phyloP scores from a whole-genome alignment of 2,797 vertebrate species.

The Chrosomus eos region DNA sequence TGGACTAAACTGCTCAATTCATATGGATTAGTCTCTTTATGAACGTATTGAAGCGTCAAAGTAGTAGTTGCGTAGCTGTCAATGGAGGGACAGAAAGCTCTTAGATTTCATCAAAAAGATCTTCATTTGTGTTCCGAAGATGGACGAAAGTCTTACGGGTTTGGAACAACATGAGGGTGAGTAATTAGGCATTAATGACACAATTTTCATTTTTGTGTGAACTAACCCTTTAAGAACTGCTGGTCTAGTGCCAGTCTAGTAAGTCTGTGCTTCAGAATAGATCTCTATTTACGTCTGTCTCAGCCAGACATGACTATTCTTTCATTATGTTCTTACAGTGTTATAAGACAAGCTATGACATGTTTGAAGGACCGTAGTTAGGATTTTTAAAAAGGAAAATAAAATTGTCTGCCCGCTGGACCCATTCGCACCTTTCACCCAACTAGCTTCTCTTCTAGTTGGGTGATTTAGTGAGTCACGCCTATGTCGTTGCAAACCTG shows the following conservation, averaged over 20 bases:
- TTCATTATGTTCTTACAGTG: neutral
- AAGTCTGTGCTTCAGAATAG: conserved; percentile 41
- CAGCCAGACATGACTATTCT: neutral
- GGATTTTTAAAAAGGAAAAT: neutral
- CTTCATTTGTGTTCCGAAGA: no score
- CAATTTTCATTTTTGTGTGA: no score
- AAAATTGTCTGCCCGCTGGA: neutral
- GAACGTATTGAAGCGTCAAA: no score
- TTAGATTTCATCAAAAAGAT: no score
- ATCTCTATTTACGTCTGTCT: conserved; percentile 46
- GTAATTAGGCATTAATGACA: no score
- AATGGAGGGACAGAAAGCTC: no score
- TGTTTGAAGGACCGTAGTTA: neutral
- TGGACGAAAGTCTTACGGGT: no score
- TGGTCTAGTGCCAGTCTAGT: conserved; percentile 47
- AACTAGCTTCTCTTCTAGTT: no score
- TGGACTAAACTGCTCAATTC: no score
- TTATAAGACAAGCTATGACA: conserved; percentile 1
- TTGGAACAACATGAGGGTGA: no score
- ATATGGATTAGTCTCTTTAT: no score
- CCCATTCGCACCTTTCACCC: neutral
- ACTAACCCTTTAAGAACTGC: conserved; percentile 22
- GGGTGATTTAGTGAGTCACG: neutral
- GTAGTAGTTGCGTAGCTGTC: no score
- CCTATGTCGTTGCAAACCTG: neutral